phyloP scores from a whole-genome alignment of 2,888 invertebrate genomes.

The Agrotis clavis region DNA sequence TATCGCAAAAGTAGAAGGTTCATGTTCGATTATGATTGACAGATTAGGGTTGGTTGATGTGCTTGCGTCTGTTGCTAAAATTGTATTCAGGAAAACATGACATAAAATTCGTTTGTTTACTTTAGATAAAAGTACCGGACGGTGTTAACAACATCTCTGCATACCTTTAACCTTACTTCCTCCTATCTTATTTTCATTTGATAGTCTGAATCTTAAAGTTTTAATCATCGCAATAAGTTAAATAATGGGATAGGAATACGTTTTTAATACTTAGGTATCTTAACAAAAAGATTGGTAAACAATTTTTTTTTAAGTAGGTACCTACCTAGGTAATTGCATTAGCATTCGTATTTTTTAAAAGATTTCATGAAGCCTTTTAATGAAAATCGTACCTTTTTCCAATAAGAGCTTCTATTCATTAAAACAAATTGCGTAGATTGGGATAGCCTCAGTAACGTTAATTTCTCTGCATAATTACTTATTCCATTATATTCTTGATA shows the following conservation, averaged over 20 bases:
- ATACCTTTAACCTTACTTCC: slow-evolving; percentile 9
- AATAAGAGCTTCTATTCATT: slow-evolving; percentile 2
- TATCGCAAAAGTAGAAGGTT: too few species aligned
- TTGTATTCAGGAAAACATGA: slow-evolving; percentile 21
- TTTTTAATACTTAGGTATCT: not conserved
- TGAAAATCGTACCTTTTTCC: not conserved
- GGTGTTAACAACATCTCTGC: slow-evolving; percentile 32
- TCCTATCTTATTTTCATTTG: slow-evolving; percentile 34
- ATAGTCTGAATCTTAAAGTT: slow-evolving; percentile 16
- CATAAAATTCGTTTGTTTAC: slow-evolving; percentile 30
- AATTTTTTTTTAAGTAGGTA: not conserved
- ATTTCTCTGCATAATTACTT: slow-evolving; percentile 17
- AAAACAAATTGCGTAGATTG: not conserved
- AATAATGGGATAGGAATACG: slow-evolving; percentile 12
- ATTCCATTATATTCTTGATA: slow-evolving; percentile 12
- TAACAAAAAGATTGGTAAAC: not conserved
- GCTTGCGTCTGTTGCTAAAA: not conserved
- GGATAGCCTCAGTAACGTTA: too few species aligned
- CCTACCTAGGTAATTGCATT: not conserved
- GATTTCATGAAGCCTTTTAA: not conserved
- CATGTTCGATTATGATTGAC: too few species aligned
- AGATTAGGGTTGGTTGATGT: too few species aligned
- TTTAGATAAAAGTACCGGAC: slow-evolving; percentile 36
- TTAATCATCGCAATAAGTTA: slow-evolving; percentile 19
- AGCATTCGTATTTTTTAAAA: not conserved